Conservation (phyloP, 2,113 vertebrate genomes). For the Silurus glanis region DNA sequence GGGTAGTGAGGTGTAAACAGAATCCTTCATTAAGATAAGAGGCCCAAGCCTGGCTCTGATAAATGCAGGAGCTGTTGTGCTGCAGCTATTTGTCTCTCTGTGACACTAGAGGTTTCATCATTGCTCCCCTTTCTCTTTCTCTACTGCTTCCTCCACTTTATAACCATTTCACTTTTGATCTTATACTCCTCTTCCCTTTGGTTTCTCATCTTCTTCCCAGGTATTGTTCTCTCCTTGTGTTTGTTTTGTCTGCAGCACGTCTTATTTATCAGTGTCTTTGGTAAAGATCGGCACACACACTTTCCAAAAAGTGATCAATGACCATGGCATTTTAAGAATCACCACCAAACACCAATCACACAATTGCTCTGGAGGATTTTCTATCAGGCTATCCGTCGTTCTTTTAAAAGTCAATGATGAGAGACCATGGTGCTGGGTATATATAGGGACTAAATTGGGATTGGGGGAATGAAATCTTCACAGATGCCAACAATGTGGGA, state of each 20-base stretch:
- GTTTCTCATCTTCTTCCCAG: conserved; percentile 4
- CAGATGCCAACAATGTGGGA: not conserved
- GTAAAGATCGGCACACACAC: conserved; percentile 31
- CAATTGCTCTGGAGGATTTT: not conserved
- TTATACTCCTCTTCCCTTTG: not conserved
- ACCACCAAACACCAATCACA: conserved; percentile 22
- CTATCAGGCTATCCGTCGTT: not conserved
- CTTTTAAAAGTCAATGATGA: not conserved
- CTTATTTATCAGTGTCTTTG: conserved; percentile 12
- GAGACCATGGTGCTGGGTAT: no score
- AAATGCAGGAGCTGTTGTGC: conserved; percentile 45
- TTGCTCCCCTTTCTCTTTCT: conserved; percentile 9
- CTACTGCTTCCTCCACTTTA: conserved; percentile 19
- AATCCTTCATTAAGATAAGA: conserved; percentile 59
- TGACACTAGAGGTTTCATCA: conserved; percentile 46
- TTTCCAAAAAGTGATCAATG: conserved; percentile 34
- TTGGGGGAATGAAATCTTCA: not conserved
- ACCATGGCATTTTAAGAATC: conserved; percentile 28
- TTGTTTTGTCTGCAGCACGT: conserved; percentile 9
- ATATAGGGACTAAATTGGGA: not conserved
- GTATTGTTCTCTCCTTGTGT: not conserved
- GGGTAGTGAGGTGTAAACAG: conserved; percentile 53
- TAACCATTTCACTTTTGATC: conserved; percentile 28
- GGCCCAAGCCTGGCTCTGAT: conserved; percentile 48
- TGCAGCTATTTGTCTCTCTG: conserved; percentile 49